Evolutionary conservation across 35 echinoderm and acorn worm genomes (phyloP).

Genomic region (Diadema setosum): DNA sequence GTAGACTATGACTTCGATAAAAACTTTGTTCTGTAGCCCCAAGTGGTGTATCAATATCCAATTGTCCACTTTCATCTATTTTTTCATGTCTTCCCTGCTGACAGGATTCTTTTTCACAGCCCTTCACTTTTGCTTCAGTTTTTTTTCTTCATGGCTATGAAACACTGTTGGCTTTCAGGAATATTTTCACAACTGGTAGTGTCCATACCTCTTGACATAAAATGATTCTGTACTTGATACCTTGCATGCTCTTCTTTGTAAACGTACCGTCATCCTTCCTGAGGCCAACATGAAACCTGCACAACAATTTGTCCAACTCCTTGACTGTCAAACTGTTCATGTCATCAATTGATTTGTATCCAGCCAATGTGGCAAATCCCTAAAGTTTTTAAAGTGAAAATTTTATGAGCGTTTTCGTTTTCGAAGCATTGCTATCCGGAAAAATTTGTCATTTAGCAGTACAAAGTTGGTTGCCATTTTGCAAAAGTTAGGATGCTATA

Average conservation of each 20-base stretch:
- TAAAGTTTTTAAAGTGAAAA: too few species aligned
- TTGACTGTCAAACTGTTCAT: too few species aligned
- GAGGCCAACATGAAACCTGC: not conserved
- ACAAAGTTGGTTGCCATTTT: too few species aligned
- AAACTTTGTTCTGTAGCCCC: constrained; percentile 55
- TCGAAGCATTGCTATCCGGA: too few species aligned
- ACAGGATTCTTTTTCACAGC: not conserved
- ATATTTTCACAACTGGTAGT: not conserved
- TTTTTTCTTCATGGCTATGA: constrained; percentile 22
- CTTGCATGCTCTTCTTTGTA: not conserved
- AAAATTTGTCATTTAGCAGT: too few species aligned
- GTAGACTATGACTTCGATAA: constrained; percentile 29
- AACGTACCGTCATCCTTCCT: not conserved
- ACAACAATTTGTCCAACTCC: not conserved
- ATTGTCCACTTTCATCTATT: not conserved
- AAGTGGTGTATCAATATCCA: constrained; percentile 14
- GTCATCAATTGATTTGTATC: too few species aligned
- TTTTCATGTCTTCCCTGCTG: not conserved
- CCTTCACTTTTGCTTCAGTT: not conserved
- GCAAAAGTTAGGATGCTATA: too few species aligned
- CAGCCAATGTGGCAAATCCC: too few species aligned
- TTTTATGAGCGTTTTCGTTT: too few species aligned
- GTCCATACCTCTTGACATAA: too few species aligned
- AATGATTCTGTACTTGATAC: not conserved
- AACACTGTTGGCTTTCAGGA: constrained; percentile 17